Evolutionary conservation across 2,888 invertebrate genomes (phyloP).

Genomic region (Aphidoletes aphidimyza): DNA sequence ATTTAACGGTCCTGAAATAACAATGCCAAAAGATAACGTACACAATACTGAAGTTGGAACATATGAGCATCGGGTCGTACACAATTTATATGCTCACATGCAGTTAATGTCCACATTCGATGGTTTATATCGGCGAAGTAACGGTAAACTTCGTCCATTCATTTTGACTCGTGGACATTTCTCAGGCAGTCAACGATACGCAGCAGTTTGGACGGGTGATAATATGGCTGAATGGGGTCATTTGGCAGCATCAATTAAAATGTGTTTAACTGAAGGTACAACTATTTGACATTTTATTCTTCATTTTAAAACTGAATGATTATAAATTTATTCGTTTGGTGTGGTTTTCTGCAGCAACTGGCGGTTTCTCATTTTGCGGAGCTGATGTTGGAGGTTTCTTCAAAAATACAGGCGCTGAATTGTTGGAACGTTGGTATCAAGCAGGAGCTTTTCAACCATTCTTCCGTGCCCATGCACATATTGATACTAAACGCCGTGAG

Average conservation of each 20-base stretch:
- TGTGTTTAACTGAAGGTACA: slow-evolving; percentile 93
- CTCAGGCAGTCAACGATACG: slow-evolving; percentile 90
- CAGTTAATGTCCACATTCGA: slow-evolving; percentile 74
- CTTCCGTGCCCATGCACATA: slow-evolving; percentile 95
- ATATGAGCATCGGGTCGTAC: slow-evolving; percentile 93
- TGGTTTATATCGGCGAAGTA: slow-evolving; percentile 71
- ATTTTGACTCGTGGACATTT: slow-evolving; percentile 90
- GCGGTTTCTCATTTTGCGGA: slow-evolving; percentile 91
- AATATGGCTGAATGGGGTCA: slow-evolving; percentile 96
- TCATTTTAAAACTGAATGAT: no score
- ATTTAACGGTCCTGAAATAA: slow-evolving; percentile 97
- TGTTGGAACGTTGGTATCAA: slow-evolving; percentile 96
- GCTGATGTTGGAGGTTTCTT: slow-evolving; percentile 99
- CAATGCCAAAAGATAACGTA: slow-evolving; percentile 94
- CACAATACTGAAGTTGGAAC: slow-evolving; percentile 73
- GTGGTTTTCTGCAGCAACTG: no score
- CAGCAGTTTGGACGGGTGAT: slow-evolving; percentile 98
- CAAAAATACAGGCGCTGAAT: slow-evolving; percentile 90
- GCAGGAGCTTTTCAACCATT: slow-evolving; percentile 94
- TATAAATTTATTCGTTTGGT: no score
- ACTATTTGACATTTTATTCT: no score
- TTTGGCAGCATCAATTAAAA: slow-evolving; percentile 85
- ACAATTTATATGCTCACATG: slow-evolving; percentile 90
- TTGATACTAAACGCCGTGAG: slow-evolving; percentile 95
- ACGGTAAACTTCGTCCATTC: slow-evolving; percentile 85